These are phyloP conservation scores for Drosophila differens DNA, from an alignment of 2,888 invertebrate species.

Conservation along the genomic window DNA sequence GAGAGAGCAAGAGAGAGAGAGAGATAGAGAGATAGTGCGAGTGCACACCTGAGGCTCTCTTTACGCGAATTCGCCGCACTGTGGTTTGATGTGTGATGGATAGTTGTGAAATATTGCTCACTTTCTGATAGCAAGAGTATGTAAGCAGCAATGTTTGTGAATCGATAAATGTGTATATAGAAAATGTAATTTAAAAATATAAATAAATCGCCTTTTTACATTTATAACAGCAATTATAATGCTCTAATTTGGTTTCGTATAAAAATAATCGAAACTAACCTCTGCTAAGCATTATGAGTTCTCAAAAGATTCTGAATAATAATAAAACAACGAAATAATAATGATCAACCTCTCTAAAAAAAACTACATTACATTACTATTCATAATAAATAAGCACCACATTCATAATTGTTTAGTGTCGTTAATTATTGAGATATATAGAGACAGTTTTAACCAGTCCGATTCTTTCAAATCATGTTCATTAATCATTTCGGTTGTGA, in stretches of 20 bases:
- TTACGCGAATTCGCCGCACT: slow-evolving; percentile 61
- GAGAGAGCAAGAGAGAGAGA: slow-evolving; percentile 2
- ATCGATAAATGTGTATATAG: neutral
- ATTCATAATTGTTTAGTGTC: neutral
- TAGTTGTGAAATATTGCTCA: neutral
- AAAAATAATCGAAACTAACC: neutral
- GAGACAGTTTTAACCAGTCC: neutral
- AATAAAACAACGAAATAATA: neutral
- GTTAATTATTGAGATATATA: neutral
- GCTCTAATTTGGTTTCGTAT: too few relatives aligned
- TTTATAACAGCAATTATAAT: neutral
- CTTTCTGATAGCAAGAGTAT: neutral
- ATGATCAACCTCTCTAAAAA: neutral
- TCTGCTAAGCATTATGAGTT: neutral
- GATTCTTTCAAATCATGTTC: neutral
- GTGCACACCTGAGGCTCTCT: slow-evolving; percentile 11
- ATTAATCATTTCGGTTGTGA: neutral
- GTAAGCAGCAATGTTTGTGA: neutral
- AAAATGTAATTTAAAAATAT: neutral
- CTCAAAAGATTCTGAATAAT: neutral
- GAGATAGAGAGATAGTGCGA: slow-evolving; percentile 6
- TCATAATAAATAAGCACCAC: neutral
- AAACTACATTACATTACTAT: neutral
- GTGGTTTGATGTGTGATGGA: slow-evolving; percentile 28
- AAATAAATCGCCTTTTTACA: neutral